phyloP scores from a whole-genome alignment of 2,888 invertebrate genomes.

The Oscheius sp. region DNA sequence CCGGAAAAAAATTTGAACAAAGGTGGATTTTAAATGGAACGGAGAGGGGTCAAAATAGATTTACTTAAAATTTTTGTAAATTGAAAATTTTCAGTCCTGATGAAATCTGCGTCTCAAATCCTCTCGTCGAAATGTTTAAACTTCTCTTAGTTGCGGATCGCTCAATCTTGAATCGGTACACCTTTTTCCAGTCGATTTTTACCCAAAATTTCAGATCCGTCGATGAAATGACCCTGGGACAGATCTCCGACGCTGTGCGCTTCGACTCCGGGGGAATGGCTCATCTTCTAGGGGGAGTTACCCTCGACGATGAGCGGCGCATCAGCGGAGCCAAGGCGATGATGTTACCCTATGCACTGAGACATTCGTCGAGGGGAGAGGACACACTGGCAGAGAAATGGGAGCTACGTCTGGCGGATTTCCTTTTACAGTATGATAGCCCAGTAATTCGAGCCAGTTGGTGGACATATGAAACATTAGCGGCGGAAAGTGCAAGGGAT shows the following conservation, averaged over 20 bases:
- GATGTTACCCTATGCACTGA: constrained; percentile 71
- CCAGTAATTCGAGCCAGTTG: constrained; percentile 62
- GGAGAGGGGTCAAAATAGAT: no score
- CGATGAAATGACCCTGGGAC: constrained; percentile 67
- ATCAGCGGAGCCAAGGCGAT: constrained; percentile 69
- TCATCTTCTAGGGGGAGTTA: constrained; percentile 69
- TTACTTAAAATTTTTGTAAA: no score
- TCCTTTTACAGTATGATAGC: constrained; percentile 60
- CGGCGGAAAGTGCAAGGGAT: constrained; percentile 69
- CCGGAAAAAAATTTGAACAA: no score
- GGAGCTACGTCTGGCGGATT: constrained; percentile 69
- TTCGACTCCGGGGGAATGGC: constrained; percentile 67
- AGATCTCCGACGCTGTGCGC: constrained; percentile 66
- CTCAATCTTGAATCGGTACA: constrained; percentile 58
- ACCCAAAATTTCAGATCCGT: constrained; percentile 56
- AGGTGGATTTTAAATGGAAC: no score
- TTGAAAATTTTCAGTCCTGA: constrained; percentile 57
- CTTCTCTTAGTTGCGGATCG: constrained; percentile 64
- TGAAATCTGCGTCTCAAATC: constrained; percentile 72
- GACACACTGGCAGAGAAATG: constrained; percentile 71
- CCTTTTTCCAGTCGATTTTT: neutral
- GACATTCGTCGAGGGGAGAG: constrained; percentile 64
- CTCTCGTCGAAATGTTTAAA: constrained; percentile 71
- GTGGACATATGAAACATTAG: constrained; percentile 73
- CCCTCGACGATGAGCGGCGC: constrained; percentile 60